Evolutionary conservation across 1,140 invertebrate genomes (phyloP).

Genomic region (Dinoponera quadriceps): DNA sequence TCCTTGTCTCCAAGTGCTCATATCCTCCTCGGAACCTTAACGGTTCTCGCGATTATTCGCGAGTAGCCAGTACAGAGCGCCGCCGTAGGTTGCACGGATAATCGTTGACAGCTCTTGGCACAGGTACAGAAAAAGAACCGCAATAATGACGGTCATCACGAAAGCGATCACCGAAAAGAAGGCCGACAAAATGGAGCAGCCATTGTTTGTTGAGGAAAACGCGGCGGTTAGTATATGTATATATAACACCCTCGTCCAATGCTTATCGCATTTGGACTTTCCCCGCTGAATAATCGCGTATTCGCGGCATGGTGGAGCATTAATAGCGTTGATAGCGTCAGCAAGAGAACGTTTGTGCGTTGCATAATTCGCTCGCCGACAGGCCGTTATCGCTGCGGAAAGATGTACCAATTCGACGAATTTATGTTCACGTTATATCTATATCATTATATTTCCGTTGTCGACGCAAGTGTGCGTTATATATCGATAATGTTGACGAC

Average conservation of each 20-base stretch:
- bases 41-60: background rate
- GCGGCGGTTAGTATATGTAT: conserved; percentile 75
- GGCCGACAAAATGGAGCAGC: conserved; percentile 87
- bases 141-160: conserved; percentile 89
- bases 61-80: background rate
- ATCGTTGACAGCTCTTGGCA: no score
- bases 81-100: no score
- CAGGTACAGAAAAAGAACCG: background rate
- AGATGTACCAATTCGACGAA: background rate
- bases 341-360: background rate
- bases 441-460: background rate
- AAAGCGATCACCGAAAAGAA: conserved; percentile 89
- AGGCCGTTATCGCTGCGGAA: background rate
- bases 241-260: background rate
- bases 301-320: background rate
- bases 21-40: conserved; percentile 9
- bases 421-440: conserved; percentile 8
- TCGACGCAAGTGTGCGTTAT: background rate
- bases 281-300: background rate
- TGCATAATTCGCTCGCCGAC: conserved; percentile 1
- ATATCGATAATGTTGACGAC: background rate
- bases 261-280: background rate
- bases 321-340: no score
- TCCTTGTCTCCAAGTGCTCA: background rate
- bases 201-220: conserved; percentile 86